These are phyloP conservation scores for Pteria penguin DNA, from an alignment of 2,888 invertebrate species.

Conservation along the genomic window DNA sequence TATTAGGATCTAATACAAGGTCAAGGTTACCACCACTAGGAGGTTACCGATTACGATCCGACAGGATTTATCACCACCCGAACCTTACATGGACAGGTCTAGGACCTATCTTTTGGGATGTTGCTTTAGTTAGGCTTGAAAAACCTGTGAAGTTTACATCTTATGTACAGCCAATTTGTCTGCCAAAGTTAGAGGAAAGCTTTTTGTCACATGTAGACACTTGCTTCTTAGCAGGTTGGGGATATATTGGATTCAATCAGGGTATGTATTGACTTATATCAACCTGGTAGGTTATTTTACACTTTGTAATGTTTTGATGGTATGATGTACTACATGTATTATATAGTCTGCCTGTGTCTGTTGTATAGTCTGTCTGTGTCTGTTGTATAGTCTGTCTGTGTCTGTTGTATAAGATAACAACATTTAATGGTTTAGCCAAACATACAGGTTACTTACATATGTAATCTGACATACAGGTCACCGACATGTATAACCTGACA, in stretches of 20 bases:
- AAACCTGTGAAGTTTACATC: constrained; percentile 55
- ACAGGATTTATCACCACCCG: constrained; percentile 59
- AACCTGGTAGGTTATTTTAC: neutral
- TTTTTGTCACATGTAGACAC: constrained; percentile 42
- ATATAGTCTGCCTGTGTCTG: too few species aligned
- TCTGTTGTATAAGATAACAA: too few species aligned
- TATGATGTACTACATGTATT: too few species aligned
- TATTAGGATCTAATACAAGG: constrained; percentile 53
- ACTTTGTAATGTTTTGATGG: too few species aligned
- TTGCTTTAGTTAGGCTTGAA: constrained; percentile 63
- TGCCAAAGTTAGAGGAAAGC: constrained; percentile 47
- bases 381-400: too few species aligned
- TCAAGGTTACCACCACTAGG: constrained; percentile 22
- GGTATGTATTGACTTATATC: constrained; percentile 49
- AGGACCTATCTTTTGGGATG: constrained; percentile 60
- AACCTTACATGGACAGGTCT: constrained; percentile 42
- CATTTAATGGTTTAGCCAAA: too few species aligned
- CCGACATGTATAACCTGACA: too few species aligned
- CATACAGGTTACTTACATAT: too few species aligned
- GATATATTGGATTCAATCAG: constrained; percentile 58
- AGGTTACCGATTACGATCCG: constrained; percentile 47
- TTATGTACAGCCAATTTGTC: constrained; percentile 67
- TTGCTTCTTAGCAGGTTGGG: constrained; percentile 71
- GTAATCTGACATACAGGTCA: too few species aligned
- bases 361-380: too few species aligned